phyloP scores from a whole-genome alignment of 2,797 vertebrate genomes.

The Eulemur rubriventer region DNA sequence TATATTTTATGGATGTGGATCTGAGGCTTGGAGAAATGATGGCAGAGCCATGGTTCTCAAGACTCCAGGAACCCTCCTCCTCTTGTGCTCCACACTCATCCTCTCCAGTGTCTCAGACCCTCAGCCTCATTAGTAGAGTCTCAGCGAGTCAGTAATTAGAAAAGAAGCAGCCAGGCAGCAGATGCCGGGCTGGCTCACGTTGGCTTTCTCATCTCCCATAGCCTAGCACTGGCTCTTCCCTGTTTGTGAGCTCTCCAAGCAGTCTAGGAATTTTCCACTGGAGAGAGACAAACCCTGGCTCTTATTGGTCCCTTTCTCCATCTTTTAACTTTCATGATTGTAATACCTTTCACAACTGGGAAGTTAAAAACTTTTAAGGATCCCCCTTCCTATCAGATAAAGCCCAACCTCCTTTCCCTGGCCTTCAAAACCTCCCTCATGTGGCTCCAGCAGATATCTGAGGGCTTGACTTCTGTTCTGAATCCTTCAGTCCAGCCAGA shows the following conservation, averaged over 20 bases:
- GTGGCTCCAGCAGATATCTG: neutral
- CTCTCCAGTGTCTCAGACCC: neutral
- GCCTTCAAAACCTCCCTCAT: too few relatives aligned
- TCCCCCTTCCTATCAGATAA: neutral
- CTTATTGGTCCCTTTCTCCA: neutral
- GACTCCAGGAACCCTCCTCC: neutral
- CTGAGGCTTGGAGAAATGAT: neutral
- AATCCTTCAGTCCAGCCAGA: neutral
- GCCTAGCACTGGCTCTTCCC: neutral
- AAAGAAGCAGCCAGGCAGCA: neutral
- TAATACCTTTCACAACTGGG: neutral
- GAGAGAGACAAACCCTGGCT: neutral
- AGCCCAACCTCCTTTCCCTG: neutral
- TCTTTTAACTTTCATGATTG: neutral
- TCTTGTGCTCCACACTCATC: rapidly evolving
- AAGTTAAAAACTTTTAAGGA: neutral
- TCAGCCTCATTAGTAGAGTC: neutral
- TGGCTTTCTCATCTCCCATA: too few relatives aligned
- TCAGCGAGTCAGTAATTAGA: neutral
- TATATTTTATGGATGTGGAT: neutral
- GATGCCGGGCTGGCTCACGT: neutral
- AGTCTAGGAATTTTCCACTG: neutral
- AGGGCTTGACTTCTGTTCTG: neutral
- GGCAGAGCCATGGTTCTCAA: neutral
- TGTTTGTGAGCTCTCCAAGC: neutral